Percentiles rank a stretch among this genome's conserved stretches.
Conservation (phyloP, 2,113 vertebrate species). For the Connochaetes taurinus region DNA sequence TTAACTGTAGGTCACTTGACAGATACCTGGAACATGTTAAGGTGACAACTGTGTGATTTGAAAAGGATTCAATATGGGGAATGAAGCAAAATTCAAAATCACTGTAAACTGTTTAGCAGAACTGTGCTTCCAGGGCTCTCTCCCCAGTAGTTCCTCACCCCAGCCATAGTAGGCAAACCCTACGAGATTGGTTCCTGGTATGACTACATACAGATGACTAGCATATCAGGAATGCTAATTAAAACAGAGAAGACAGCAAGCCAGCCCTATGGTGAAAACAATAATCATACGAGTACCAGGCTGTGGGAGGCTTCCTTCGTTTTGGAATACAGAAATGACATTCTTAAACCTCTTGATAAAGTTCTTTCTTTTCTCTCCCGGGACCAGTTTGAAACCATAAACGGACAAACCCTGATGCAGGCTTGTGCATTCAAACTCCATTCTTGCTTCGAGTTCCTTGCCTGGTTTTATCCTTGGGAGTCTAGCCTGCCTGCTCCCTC, state of each 20-base stretch:
- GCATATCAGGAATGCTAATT: background rate
- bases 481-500: too few relatives aligned
- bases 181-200: background rate
- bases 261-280: background rate
- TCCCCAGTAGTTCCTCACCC: background rate
- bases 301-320: background rate
- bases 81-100: background rate
- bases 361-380: background rate
- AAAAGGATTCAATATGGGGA: background rate
- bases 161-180: background rate
- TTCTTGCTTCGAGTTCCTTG: background rate
- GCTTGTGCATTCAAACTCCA: too few relatives aligned
- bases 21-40: background rate
- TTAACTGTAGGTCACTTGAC: background rate
- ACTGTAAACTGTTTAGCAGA: background rate
- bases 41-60: background rate
- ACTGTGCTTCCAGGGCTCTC: background rate
- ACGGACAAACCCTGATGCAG: background rate
- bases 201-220: background rate
- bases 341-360: background rate
- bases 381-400: background rate
- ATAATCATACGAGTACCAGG: background rate
- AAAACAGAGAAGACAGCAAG: background rate
- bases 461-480: background rate
- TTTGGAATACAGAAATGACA: background rate